Percentiles rank a stretch among this genome's conserved stretches.
Evolutionary conservation across 2,888 invertebrate genomes (phyloP).

Genomic region (Cephus nigrinus): DNA sequence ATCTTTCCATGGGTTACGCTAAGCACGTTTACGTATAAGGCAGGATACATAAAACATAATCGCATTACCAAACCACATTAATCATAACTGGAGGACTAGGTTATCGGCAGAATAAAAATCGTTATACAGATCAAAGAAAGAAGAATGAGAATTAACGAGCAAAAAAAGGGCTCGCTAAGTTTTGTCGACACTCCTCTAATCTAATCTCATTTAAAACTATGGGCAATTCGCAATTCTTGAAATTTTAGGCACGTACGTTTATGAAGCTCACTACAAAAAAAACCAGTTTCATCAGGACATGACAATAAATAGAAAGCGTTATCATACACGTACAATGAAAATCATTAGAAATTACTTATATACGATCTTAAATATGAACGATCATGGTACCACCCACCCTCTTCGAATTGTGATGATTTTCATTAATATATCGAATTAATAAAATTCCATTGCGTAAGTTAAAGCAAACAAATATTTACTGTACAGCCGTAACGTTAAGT

Average conservation of each 20-base stretch:
- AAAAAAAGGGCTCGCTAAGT: background rate
- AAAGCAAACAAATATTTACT: background rate
- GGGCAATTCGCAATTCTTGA: background rate
- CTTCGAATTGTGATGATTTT: background rate
- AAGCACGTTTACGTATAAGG: background rate
- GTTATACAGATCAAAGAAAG: background rate
- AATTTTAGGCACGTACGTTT: conserved; percentile 1
- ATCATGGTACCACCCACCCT: background rate
- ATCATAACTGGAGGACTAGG: background rate
- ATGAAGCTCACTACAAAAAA: background rate
- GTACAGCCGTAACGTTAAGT: background rate
- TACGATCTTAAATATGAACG: background rate
- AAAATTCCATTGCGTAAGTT: background rate
- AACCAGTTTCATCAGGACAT: background rate
- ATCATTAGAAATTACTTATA: conserved; percentile 1
- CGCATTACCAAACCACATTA: background rate
- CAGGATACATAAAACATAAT: background rate
- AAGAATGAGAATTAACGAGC: background rate
- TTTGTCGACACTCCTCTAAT: background rate
- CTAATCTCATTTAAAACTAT: background rate
- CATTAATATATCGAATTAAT: background rate
- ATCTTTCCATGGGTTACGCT: background rate
- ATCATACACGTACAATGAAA: background rate
- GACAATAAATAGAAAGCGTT: conserved; percentile 1
- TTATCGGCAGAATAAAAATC: background rate